Conservation (phyloP, 2,797 vertebrate genomes). For the Zenarchopterus dispar region DNA sequence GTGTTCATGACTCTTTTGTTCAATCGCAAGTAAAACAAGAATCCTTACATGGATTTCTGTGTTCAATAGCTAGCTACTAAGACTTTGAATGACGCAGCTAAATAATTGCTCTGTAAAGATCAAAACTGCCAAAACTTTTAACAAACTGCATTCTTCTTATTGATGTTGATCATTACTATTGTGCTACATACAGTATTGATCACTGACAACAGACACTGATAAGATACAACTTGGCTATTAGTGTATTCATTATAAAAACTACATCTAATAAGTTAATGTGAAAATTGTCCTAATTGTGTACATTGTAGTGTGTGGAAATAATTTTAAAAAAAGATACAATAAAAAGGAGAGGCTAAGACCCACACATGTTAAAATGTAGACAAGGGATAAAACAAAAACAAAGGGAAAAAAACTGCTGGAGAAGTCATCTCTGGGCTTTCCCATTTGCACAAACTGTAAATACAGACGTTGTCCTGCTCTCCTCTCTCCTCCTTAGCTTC, state of each 20-base stretch:
- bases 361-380: constrained; percentile 29
- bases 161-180: constrained; percentile 67
- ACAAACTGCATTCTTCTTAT: constrained; percentile 64
- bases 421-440: constrained; percentile 49
- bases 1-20: not conserved
- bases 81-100: constrained; percentile 18
- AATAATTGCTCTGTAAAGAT: constrained; percentile 33
- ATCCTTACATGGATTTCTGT: not conserved
- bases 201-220: constrained; percentile 72
- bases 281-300: constrained; percentile 61
- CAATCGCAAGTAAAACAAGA: not conserved
- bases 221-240: constrained; percentile 66
- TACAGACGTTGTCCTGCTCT: constrained; percentile 66
- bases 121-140: constrained; percentile 39
- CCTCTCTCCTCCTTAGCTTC: constrained; percentile 70
- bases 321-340: constrained; percentile 63
- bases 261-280: constrained; percentile 66
- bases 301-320: constrained; percentile 64
- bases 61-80: constrained; percentile 3
- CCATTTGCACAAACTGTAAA: constrained; percentile 55
- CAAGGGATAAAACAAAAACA: constrained; percentile 39
- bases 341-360: constrained; percentile 38
- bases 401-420: constrained; percentile 5
- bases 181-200: constrained; percentile 78
- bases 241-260: constrained; percentile 71